phyloP scores from a whole-genome alignment of 2,888 invertebrate species.

The Oxycera nigricornis region DNA sequence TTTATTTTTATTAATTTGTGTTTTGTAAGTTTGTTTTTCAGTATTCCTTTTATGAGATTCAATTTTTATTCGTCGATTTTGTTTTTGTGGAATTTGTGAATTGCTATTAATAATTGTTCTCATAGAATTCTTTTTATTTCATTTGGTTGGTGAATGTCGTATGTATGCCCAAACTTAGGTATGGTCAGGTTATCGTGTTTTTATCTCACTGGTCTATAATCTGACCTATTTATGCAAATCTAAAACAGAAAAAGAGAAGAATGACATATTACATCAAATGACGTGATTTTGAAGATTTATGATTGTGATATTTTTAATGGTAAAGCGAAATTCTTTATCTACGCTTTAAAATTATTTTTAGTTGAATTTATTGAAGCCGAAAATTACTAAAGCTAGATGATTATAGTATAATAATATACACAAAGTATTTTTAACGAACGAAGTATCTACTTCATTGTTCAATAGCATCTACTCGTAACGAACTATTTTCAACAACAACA shows the following conservation, averaged over 20 bases:
- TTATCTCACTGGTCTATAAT: conserved; percentile 49
- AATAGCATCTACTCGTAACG: no score
- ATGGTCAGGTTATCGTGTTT: conserved; percentile 49
- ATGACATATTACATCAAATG: conserved; percentile 45
- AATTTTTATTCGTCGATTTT: not conserved
- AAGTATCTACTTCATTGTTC: no score
- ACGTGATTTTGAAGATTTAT: conserved; percentile 1
- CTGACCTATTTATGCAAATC: conserved; percentile 55
- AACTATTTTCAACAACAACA: not conserved
- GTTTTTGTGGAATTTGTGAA: no score
- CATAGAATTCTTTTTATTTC: conserved; percentile 44
- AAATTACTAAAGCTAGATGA: not conserved
- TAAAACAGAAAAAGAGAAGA: conserved; percentile 51
- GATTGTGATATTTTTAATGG: not conserved
- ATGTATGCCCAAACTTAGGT: conserved; percentile 57
- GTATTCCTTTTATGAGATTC: conserved; percentile 1
- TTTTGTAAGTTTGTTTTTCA: conserved; percentile 33
- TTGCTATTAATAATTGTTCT: conserved; percentile 30
- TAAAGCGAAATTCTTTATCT: not conserved
- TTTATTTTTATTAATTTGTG: no score
- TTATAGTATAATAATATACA: not conserved
- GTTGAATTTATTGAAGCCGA: not conserved
- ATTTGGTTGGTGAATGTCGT: conserved; percentile 62
- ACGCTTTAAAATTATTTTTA: not conserved
- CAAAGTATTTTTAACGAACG: no score